Evolutionary conservation across 1,140 invertebrate genomes (phyloP).

Genomic region (Drosophila bifasciata): DNA sequence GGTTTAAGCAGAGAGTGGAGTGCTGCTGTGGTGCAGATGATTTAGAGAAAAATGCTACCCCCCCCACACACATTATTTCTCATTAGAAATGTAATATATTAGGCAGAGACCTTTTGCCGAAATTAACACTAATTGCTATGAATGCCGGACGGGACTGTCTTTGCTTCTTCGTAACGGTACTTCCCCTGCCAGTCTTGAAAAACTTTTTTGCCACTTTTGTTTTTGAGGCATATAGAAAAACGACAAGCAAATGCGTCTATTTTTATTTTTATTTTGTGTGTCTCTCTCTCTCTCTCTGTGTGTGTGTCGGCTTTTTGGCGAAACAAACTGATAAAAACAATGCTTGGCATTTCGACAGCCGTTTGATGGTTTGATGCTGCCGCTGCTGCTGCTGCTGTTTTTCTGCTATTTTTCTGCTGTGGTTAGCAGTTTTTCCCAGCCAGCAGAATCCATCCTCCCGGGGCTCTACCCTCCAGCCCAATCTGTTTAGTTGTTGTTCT

Average conservation of each 20-base stretch:
- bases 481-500: conserved; percentile 22
- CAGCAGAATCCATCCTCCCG: neutral
- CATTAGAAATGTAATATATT: conserved; percentile 24
- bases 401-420: conserved; percentile 33
- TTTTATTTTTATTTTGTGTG: conserved; percentile 8
- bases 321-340: conserved; percentile 50
- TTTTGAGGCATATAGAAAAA: neutral
- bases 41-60: too few relatives aligned
- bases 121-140: conserved; percentile 36
- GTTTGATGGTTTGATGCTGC: conserved; percentile 42
- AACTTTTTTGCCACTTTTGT: conserved; percentile 22
- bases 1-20: too few relatives aligned
- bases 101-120: conserved; percentile 1
- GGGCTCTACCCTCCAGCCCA: neutral
- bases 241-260: conserved; percentile 1
- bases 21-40: too few relatives aligned
- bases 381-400: neutral
- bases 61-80: neutral
- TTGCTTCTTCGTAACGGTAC: too few relatives aligned
- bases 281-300: too few relatives aligned
- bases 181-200: too few relatives aligned
- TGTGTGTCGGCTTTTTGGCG: conserved; percentile 26
- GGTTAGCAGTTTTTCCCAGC: conserved; percentile 50
- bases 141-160: neutral
- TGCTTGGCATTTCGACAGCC: conserved; percentile 59